Conservation (phyloP, 2,113 vertebrate genomes). For the Gallinago media region DNA sequence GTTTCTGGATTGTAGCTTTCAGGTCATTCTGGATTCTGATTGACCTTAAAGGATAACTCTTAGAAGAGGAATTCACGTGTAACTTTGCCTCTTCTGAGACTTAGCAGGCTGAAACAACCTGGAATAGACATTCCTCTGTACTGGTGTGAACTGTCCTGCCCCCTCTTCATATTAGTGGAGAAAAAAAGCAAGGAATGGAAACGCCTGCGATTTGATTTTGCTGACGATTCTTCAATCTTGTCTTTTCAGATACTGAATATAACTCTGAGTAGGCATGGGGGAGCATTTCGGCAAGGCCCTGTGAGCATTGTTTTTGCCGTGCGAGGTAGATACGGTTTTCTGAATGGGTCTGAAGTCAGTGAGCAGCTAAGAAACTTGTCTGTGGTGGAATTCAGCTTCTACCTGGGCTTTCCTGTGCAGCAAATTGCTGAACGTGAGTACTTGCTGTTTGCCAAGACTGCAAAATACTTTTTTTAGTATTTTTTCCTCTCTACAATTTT, state of each 20-base stretch:
- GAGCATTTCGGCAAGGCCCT: constrained; percentile 75
- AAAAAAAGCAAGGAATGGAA: not conserved
- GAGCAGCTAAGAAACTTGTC: constrained; percentile 87
- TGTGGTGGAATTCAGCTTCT: constrained; percentile 96
- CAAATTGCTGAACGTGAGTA: constrained; percentile 97
- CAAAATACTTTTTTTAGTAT: not conserved
- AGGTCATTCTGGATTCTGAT: not conserved
- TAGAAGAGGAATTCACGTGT: not conserved
- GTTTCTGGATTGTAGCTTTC: not conserved
- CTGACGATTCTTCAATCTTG: not conserved
- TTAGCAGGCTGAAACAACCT: not conserved
- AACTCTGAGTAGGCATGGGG: constrained; percentile 73
- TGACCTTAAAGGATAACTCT: not conserved
- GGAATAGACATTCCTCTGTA: not conserved
- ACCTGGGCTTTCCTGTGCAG: constrained; percentile 93
- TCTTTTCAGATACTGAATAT: constrained; percentile 90
- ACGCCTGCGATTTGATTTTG: not conserved
- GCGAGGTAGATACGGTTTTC: constrained; percentile 73
- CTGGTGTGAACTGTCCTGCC: not conserved
- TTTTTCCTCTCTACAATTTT: not conserved
- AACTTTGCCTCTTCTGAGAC: not conserved
- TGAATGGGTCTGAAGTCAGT: constrained; percentile 91
- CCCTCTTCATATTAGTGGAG: not conserved
- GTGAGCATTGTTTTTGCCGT: constrained; percentile 89
- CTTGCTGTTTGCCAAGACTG: not conserved